A percentile compares a stretch with the other conserved stretches of the same genome.
Evolutionary conservation across 2,113 vertebrate genomes (phyloP).

Genomic region (Triplophysa rosa): DNA sequence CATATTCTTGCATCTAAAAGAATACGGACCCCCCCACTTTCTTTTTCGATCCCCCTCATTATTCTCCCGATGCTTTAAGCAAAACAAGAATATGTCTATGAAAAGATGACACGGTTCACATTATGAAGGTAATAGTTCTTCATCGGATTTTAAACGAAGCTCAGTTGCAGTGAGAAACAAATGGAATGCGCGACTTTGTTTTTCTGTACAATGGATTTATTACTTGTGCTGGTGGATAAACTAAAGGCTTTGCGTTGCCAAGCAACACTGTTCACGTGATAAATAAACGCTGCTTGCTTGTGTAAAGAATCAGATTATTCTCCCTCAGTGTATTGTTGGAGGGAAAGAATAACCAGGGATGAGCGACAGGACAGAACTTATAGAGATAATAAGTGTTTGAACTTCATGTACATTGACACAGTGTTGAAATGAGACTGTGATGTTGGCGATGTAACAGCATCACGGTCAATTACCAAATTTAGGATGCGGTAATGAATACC

Average conservation of each 20-base stretch:
- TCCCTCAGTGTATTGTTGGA: slow-evolving; percentile 30
- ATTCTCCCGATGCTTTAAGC: too few relatives aligned
- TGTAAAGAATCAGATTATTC: slow-evolving; percentile 36
- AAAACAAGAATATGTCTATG: too few relatives aligned
- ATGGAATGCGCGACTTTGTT: slow-evolving; percentile 34
- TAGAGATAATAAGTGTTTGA: slow-evolving; percentile 16
- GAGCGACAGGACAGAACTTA: slow-evolving; percentile 9
- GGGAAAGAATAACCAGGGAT: slow-evolving; percentile 24
- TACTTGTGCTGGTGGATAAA: slow-evolving; percentile 42
- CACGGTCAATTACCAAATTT: slow-evolving; percentile 11
- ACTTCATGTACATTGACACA: slow-evolving; percentile 2
- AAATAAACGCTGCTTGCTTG: slow-evolving; percentile 39
- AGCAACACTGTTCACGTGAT: slow-evolving; percentile 50
- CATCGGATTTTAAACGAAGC: background rate
- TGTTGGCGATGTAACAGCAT: background rate
- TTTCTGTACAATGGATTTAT: slow-evolving; percentile 47
- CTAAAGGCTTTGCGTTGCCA: slow-evolving; percentile 48
- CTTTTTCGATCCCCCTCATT: too few relatives aligned
- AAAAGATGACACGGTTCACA: too few relatives aligned
- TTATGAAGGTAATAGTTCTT: background rate
- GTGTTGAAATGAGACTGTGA: background rate
- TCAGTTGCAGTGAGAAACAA: background rate
- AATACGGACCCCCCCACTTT: too few relatives aligned
- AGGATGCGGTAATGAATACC: slow-evolving; percentile 32
- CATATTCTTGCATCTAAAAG: too few relatives aligned